These are phyloP conservation scores for Tanypteryx hageni DNA, from an alignment of 2,888 invertebrate species.

Conservation along the genomic window DNA sequence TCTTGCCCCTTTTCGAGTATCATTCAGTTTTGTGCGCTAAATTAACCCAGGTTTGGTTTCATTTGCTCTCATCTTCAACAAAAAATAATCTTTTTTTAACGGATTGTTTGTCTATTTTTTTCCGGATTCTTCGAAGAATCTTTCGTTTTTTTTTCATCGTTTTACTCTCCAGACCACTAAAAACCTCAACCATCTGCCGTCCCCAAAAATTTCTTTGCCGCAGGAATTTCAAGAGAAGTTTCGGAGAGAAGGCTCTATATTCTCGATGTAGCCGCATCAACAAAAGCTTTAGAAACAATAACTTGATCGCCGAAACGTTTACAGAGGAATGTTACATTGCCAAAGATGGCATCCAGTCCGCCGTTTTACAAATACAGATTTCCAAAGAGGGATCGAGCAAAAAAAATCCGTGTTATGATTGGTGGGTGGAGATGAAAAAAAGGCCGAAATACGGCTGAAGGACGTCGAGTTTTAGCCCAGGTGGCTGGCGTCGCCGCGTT, in stretches of 20 bases:
- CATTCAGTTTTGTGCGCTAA: too few relatives aligned
- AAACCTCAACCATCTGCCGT: not conserved
- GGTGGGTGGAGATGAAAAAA: not conserved
- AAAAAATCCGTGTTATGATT: not conserved
- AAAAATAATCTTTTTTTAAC: not conserved
- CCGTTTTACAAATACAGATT: not conserved
- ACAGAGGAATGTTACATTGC: not conserved
- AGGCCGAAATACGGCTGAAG: not conserved
- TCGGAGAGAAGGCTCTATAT: not conserved
- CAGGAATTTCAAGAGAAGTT: not conserved
- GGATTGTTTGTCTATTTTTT: not conserved
- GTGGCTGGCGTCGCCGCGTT: not conserved
- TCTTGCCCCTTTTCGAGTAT: too few relatives aligned
- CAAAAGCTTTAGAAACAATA: not conserved
- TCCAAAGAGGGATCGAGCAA: not conserved
- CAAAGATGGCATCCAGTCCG: not conserved
- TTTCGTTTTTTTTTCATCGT: not conserved
- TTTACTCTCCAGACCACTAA: not conserved
- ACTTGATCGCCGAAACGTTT: not conserved
- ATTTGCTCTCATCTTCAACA: not conserved
- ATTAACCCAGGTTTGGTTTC: not conserved
- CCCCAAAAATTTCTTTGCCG: not conserved
- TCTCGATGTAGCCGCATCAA: not conserved
- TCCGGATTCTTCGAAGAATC: not conserved
- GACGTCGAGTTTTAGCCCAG: conserved; percentile 21